A percentile compares a stretch with the other conserved stretches of the same genome.
phyloP scores from a whole-genome alignment of 2,113 vertebrate genomes.

The Lepidothrix coronata region DNA sequence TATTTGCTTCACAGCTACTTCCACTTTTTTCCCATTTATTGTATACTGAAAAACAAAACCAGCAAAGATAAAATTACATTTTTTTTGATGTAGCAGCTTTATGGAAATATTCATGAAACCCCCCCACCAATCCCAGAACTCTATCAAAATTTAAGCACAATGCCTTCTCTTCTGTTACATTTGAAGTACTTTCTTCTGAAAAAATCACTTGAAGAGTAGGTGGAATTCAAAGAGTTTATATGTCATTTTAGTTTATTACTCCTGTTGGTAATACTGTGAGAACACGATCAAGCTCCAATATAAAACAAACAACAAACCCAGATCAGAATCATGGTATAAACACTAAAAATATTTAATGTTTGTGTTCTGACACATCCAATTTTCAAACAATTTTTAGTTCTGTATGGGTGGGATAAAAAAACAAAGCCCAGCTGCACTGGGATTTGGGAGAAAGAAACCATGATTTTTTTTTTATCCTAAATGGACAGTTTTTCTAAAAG shows the following conservation, averaged over 20 bases:
- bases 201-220: not conserved
- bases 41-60: slow-evolving; percentile 82
- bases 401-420: not conserved
- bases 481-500: not conserved
- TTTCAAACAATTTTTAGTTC: not conserved
- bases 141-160: not conserved
- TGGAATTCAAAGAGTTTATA: not conserved
- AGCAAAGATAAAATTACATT: not conserved
- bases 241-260: not conserved
- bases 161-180: not conserved
- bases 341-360: not conserved
- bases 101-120: not conserved
- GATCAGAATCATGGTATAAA: not conserved
- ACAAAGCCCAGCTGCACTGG: not conserved
- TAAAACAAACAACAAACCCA: not conserved
- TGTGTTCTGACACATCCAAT: not conserved
- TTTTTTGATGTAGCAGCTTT: not conserved
- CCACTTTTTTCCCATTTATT: slow-evolving; percentile 95
- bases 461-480: not conserved
- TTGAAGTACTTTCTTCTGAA: not conserved
- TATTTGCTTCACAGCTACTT: slow-evolving; percentile 94
- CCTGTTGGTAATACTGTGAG: not conserved
- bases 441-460: not conserved
- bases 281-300: not conserved
- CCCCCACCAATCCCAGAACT: not conserved